Evolutionary conservation across 2,888 invertebrate genomes (phyloP).

Genomic region (Brachypterus glaber): DNA sequence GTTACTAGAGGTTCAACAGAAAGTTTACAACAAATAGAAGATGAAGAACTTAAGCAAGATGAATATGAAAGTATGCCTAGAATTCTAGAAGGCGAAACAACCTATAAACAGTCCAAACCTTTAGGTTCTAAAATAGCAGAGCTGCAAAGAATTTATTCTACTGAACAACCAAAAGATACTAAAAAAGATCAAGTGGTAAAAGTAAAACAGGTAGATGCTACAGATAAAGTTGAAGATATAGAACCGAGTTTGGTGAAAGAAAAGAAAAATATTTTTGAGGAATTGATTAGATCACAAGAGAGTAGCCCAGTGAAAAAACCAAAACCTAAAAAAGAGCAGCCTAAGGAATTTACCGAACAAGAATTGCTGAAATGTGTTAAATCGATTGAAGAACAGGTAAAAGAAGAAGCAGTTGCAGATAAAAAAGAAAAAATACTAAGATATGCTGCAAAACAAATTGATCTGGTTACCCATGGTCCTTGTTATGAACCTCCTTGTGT

Average conservation of each 20-base stretch:
- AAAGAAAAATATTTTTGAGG: slow-evolving; percentile 36
- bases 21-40: slow-evolving; percentile 38
- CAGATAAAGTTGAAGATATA: slow-evolving; percentile 21
- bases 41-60: slow-evolving; percentile 33
- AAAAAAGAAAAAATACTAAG: slow-evolving; percentile 13
- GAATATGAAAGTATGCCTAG: slow-evolving; percentile 25
- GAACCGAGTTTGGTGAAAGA: slow-evolving; percentile 34
- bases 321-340: slow-evolving; percentile 10
- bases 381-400: slow-evolving; percentile 24
- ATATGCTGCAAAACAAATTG: not conserved
- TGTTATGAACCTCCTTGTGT: slow-evolving; percentile 31
- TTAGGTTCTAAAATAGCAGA: slow-evolving; percentile 43
- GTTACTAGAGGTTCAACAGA: slow-evolving; percentile 35
- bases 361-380: slow-evolving; percentile 23
- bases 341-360: slow-evolving; percentile 22
- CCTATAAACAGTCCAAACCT: slow-evolving; percentile 33
- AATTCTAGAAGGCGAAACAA: slow-evolving; percentile 18
- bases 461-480: slow-evolving; percentile 15
- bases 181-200: slow-evolving; percentile 13
- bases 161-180: slow-evolving; percentile 15
- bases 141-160: slow-evolving; percentile 41
- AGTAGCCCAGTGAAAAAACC: slow-evolving; percentile 31
- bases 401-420: slow-evolving; percentile 13
- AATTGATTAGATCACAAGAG: slow-evolving; percentile 36
- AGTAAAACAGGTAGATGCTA: slow-evolving; percentile 6